Conservation (phyloP, 2,888 invertebrate genomes). For the Eupithecia pulchellata region DNA sequence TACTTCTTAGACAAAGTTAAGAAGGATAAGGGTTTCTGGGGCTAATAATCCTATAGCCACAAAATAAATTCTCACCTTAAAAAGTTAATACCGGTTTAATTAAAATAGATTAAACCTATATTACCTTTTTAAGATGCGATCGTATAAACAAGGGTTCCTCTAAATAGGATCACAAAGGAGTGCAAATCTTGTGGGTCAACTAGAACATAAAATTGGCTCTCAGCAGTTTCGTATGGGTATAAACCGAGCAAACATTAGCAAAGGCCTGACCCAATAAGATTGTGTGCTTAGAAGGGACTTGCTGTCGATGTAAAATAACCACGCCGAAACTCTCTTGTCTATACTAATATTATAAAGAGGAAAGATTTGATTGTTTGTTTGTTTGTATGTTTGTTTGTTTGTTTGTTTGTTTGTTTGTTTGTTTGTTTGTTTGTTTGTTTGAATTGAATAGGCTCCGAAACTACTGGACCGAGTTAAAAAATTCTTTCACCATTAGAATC, state of each 20-base stretch:
- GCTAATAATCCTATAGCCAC: too few relatives aligned
- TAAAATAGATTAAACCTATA: constrained; percentile 35
- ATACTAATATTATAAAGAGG: too few relatives aligned
- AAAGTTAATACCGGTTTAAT: too few relatives aligned
- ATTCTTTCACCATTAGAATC: too few relatives aligned
- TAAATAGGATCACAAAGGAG: constrained; percentile 45
- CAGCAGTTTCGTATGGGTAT: constrained; percentile 64
- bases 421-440: too few relatives aligned
- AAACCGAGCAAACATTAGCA: constrained; percentile 65
- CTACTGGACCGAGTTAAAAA: too few relatives aligned
- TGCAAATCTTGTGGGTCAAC: constrained; percentile 62
- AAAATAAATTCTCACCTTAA: constrained; percentile 7
- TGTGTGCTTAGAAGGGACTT: constrained; percentile 66
- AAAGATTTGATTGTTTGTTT: too few relatives aligned
- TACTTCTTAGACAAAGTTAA: too few relatives aligned
- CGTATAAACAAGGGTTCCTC: constrained; percentile 28
- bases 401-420: too few relatives aligned
- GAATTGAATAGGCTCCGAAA: too few relatives aligned
- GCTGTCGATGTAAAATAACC: constrained; percentile 42
- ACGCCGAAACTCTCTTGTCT: constrained; percentile 45
- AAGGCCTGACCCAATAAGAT: constrained; percentile 73
- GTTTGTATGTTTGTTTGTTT: too few relatives aligned
- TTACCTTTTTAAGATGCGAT: constrained; percentile 22
- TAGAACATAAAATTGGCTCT: constrained; percentile 65
- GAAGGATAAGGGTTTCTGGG: too few relatives aligned